Conservation (phyloP, 92 coral and sea anemone genomes). For the Palythoa heliodiscus region DNA sequence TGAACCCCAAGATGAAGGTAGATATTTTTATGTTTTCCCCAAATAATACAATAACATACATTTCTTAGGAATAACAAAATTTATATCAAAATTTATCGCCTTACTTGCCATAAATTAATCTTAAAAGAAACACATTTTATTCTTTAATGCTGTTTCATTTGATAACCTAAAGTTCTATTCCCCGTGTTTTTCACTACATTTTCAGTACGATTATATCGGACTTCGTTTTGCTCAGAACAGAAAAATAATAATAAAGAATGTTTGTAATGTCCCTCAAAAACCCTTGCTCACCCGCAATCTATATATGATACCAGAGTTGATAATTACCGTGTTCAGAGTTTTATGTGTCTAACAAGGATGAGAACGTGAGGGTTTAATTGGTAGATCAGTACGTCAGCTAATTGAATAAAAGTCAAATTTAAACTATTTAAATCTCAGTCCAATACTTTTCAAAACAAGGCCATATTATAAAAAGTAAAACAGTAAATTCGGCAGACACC, state of each 20-base stretch:
- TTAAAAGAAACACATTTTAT: too few relatives aligned
- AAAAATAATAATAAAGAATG: background rate
- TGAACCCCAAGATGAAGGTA: conserved; percentile 7
- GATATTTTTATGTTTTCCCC: background rate
- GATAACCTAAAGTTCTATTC: background rate
- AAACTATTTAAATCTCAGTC: background rate
- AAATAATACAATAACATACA: background rate
- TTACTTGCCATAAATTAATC: background rate
- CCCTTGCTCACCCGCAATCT: background rate
- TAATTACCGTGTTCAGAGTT: background rate
- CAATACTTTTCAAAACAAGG: background rate
- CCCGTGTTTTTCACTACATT: background rate
- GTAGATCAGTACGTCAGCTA: background rate
- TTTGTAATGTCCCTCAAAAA: background rate
- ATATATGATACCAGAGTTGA: background rate
- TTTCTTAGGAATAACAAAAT: background rate
- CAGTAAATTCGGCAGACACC: background rate
- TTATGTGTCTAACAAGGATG: background rate
- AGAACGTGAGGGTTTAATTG: background rate
- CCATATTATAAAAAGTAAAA: background rate
- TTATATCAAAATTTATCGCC: background rate
- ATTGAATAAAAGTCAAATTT: background rate
- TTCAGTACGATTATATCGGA: background rate
- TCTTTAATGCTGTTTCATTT: background rate
- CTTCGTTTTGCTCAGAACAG: background rate